Base-by-base conservation (phyloP, 2,888 invertebrate species). In the Eristalinus sepulchralis region DNA sequence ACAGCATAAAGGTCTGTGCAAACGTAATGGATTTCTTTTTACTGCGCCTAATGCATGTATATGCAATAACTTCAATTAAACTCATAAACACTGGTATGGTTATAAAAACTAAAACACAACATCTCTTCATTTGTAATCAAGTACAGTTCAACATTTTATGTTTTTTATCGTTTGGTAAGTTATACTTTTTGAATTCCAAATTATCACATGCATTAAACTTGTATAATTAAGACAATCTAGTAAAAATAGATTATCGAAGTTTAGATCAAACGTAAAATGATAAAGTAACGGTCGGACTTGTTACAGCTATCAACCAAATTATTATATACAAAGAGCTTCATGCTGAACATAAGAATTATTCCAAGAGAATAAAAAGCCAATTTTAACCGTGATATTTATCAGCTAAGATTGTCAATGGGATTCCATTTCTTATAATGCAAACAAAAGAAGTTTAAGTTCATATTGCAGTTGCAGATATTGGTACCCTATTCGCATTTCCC, bases 371-470 rank as follows among this genome's bases (percentile, higher is more conserved):
- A 67, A 86, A 75, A 31, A 78, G 75, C 60, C 66, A 83, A 57
- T 86, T 82, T 33, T 82, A 63, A 67, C 73, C 68, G 60, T 24
- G 72, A 57, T 67, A 75, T 57, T 78, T 86, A 31, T 75, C 64
- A 47, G 75, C 39, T 67, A 83, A 73, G 47, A 86, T 83, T 20
- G 78, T 75, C 62, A 86, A 64, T 13, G 82, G 84, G 20, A 76
- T 85, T 13, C 72, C 71, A 5, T 33, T 70, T 11, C 20, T n/a
- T n/a, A n/a, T 31, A 57, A 55, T 39, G 53, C n/a, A 63, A 2
- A 76, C 71, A 53, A 71, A 75, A 62, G 84, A 76, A n/a, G 85
- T 85, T n/a, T 81, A 85, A 59, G 85, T 81, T 47, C 82, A 81
- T 71, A 84, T 80, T 2, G 77, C 73, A 53, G 77, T 71, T 62